Conservation (phyloP, 2,888 invertebrate species). For the Cecidostiba fungosa region DNA sequence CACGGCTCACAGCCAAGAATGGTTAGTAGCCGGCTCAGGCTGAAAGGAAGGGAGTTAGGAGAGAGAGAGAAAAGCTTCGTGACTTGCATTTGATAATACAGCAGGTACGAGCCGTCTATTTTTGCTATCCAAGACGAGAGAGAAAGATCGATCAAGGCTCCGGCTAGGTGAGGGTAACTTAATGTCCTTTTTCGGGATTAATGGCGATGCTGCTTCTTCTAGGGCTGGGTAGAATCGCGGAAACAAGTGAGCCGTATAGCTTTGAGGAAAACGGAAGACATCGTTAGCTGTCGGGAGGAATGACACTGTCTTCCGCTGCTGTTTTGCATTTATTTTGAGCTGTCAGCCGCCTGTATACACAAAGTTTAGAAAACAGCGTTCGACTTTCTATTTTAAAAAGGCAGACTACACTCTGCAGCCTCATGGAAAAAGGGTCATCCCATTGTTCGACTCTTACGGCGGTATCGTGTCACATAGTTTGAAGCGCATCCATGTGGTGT, state of each 20-base stretch:
- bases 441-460: neutral
- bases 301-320: neutral
- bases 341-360: neutral
- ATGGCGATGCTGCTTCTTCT: conserved; percentile 12
- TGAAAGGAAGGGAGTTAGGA: neutral
- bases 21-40: neutral
- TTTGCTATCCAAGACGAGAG: conserved; percentile 44
- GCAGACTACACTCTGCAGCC: neutral
- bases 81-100: conserved; percentile 50
- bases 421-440: neutral
- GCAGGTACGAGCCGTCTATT: conserved; percentile 49
- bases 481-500: neutral
- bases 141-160: conserved; percentile 34
- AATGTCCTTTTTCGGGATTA: conserved; percentile 52
- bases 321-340: neutral
- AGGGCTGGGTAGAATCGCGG: neutral
- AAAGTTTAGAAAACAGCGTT: too few species aligned
- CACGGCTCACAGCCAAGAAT: neutral
- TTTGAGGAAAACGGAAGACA: conserved; percentile 42
- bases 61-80: conserved; percentile 39
- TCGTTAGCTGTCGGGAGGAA: neutral
- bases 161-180: conserved; percentile 9
- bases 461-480: neutral
- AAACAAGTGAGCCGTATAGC: conserved; percentile 1
- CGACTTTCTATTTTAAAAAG: too few species aligned